A percentile compares a stretch with the other conserved stretches of the same genome.
Conservation (phyloP, 2,888 invertebrate genomes). For the Margaritifera margaritifera region DNA sequence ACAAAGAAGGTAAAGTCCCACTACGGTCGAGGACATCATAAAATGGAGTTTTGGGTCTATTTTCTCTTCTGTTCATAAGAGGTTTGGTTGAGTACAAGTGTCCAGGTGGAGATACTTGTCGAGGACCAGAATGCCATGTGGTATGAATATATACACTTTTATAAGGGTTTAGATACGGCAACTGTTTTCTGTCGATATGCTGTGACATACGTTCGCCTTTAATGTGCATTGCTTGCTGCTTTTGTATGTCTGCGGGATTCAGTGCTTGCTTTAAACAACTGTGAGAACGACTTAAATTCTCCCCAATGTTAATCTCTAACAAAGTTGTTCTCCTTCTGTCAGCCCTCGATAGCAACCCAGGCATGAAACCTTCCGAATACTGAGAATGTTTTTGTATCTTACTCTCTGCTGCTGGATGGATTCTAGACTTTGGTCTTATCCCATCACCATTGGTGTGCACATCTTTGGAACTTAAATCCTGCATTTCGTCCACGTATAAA, state of each 20-base stretch:
- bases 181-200: conserved; percentile 13
- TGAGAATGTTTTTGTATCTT: conserved; percentile 38
- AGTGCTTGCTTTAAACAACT: conserved; percentile 37
- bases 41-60: conserved; percentile 38
- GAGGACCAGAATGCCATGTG: conserved; percentile 21
- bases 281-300: conserved; percentile 30
- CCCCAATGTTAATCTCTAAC: conserved; percentile 39
- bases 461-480: conserved; percentile 28
- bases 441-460: conserved; percentile 17
- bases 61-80: not conserved
- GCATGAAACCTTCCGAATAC: conserved; percentile 52
- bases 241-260: conserved; percentile 28
- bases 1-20: conserved; percentile 45
- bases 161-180: conserved; percentile 26
- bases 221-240: conserved; percentile 40
- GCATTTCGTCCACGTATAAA: conserved; percentile 25
- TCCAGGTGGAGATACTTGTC: conserved; percentile 37
- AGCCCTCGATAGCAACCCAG: conserved; percentile 56
- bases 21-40: conserved; percentile 47
- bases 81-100: conserved; percentile 22
- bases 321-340: conserved; percentile 56
- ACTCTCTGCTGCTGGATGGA: conserved; percentile 39
- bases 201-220: conserved; percentile 31
- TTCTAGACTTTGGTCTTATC: conserved; percentile 22
- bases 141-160: conserved; percentile 16